Conservation (phyloP, 2,113 vertebrate genomes). For the Suricata suricatta region DNA sequence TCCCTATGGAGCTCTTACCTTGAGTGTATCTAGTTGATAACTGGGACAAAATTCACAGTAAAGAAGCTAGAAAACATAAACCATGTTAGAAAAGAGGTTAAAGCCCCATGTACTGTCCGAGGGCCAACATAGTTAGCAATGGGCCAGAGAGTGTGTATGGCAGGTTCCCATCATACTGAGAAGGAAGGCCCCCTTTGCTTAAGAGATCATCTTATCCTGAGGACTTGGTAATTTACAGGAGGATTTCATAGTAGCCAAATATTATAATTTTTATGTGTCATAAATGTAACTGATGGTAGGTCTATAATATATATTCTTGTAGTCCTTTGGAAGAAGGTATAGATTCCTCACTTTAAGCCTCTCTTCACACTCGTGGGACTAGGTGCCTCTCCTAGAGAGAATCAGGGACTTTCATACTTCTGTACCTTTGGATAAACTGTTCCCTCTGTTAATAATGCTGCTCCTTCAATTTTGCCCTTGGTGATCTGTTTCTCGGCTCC, state of each 20-base stretch:
- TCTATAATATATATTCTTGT: neutral
- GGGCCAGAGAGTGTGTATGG: neutral
- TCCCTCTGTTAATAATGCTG: neutral
- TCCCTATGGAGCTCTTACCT: slow-evolving; percentile 75
- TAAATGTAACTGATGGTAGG: neutral
- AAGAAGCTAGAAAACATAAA: slow-evolving; percentile 51
- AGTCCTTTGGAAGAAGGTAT: neutral
- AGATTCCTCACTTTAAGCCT: neutral
- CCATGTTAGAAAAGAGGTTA: slow-evolving; percentile 28
- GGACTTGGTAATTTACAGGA: neutral
- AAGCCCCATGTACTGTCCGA: neutral
- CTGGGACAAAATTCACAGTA: slow-evolving; percentile 54
- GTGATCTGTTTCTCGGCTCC: neutral
- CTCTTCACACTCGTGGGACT: neutral
- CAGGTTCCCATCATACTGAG: neutral
- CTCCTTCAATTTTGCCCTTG: neutral
- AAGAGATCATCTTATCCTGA: neutral
- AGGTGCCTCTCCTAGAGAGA: neutral
- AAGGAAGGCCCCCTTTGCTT: neutral
- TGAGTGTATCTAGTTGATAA: slow-evolving; percentile 76
- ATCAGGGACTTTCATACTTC: neutral
- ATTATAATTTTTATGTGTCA: neutral
- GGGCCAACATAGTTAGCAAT: neutral
- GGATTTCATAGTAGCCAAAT: neutral
- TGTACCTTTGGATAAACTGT: neutral